These are phyloP conservation scores for Tupaia chinensis DNA, from an alignment of 2,113 vertebrate species.

Conservation along the genomic window DNA sequence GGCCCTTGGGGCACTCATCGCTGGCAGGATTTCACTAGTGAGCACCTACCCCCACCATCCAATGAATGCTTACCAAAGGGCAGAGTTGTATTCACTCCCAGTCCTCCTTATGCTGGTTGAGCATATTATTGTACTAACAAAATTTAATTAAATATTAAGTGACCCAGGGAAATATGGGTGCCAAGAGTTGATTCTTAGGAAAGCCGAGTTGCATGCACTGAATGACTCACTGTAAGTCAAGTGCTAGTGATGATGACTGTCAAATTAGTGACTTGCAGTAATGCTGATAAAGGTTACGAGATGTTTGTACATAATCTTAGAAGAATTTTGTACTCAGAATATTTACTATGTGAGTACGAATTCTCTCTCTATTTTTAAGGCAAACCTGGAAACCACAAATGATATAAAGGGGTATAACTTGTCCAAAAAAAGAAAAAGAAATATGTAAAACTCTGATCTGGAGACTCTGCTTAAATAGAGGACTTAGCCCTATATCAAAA, in stretches of 20 bases:
- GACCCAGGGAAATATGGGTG: not conserved
- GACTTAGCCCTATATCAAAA: not conserved
- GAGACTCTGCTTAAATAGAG: not conserved
- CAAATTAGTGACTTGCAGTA: not conserved
- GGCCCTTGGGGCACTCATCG: not conserved
- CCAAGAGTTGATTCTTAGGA: conserved; percentile 9
- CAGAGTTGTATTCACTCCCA: not conserved
- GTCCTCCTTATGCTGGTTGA: not conserved
- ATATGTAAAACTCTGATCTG: not conserved
- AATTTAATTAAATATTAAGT: conserved; percentile 39
- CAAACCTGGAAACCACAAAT: conserved; percentile 12
- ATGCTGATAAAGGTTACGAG: not conserved
- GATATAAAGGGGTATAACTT: not conserved
- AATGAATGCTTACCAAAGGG: not conserved
- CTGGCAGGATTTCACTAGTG: not conserved
- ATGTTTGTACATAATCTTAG: not conserved
- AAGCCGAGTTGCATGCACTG: conserved; percentile 7
- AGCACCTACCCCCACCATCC: not conserved
- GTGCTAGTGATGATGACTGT: not conserved
- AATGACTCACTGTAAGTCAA: not conserved
- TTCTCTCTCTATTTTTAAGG: conserved; percentile 9
- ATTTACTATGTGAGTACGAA: not conserved
- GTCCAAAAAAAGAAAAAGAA: not conserved
- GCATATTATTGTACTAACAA: not conserved
- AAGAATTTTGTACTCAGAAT: conserved; percentile 10